Conservation (phyloP, 53 echinoderm and acorn worm species). For the Holothuria leucospilota region DNA sequence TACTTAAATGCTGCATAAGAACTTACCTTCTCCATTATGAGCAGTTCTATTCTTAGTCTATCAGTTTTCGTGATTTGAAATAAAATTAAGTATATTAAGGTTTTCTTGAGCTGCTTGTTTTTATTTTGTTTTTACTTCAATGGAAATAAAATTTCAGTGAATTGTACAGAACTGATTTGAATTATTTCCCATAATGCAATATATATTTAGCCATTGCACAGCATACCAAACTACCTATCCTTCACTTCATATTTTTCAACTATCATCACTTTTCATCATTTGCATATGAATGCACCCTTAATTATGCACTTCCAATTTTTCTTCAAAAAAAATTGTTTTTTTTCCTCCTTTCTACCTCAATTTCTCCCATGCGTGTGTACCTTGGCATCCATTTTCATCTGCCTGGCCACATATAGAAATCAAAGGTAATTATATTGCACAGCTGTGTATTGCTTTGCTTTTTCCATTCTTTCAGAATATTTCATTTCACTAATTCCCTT, state of each 20-base stretch:
- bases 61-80: no score
- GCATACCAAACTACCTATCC: conserved; percentile 48
- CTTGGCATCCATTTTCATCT: conserved; percentile 1
- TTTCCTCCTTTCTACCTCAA: conserved; percentile 7
- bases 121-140: no score
- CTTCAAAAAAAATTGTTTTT: background rate
- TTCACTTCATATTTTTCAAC: background rate
- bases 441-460: background rate
- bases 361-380: conserved; percentile 3
- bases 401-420: conserved; percentile 15
- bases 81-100: background rate
- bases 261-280: conserved; percentile 1
- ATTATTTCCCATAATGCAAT: conserved; percentile 12
- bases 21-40: no score
- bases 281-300: conserved; percentile 20
- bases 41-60: no score
- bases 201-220: background rate
- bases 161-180: background rate
- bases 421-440: conserved; percentile 10
- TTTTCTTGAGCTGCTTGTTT: background rate
- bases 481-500: background rate
- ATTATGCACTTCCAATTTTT: conserved; percentile 19
- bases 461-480: background rate
- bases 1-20: no score
- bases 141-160: no score